phyloP scores from a whole-genome alignment of 64 coral and sea anemone genomes.

The Dendrophyllia cribrosa region DNA sequence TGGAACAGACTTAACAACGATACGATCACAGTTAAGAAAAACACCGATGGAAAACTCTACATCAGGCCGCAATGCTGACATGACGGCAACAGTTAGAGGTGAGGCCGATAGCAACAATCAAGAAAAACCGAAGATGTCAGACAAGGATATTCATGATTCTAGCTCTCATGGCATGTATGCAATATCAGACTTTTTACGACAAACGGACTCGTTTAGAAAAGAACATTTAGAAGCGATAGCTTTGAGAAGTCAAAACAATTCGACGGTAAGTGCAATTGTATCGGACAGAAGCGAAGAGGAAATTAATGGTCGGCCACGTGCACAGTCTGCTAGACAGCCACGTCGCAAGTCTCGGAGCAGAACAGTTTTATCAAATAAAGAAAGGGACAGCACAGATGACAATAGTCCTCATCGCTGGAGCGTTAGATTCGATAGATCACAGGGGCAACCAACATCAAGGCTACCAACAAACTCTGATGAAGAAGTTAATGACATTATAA shows the following conservation, averaged over 20 bases:
- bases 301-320: background rate
- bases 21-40: background rate
- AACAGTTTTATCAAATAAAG: background rate
- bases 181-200: constrained; percentile 9
- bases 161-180: background rate
- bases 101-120: background rate
- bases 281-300: background rate
- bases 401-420: no score
- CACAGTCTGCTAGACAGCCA: background rate
- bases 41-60: background rate
- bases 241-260: background rate
- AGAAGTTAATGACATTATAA: no score
- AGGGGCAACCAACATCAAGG: no score
- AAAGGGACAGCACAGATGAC: background rate
- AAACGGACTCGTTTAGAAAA: background rate
- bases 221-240: background rate
- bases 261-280: background rate
- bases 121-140: background rate
- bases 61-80: no score
- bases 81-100: background rate
- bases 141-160: background rate
- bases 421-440: no score
- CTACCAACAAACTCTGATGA: no score
- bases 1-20: no score
- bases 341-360: background rate